Evolutionary conservation across 30 jellyfish, hydroid and myxozoan species (phyloP).

Genomic region (Hydractinia echinata): DNA sequence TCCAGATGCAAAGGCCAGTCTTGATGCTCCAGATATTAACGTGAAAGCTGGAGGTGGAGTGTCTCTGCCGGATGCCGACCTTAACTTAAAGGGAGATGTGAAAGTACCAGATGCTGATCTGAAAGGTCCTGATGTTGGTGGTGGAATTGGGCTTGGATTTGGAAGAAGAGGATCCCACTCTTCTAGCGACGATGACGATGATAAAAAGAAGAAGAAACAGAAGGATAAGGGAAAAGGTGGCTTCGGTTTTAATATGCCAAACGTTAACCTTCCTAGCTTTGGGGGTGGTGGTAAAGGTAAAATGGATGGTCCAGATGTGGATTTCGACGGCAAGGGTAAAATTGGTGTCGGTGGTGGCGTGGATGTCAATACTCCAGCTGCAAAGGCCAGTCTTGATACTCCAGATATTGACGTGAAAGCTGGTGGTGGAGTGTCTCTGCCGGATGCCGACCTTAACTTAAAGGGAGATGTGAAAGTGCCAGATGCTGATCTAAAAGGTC

Average conservation of each 20-base stretch:
- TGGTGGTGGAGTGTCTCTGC: conserved; percentile 2
- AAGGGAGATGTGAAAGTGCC: conserved; percentile 25
- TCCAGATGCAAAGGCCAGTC: conserved; percentile 16
- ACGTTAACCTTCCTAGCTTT: background rate
- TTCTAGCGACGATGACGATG: conserved; percentile 16
- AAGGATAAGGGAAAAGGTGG: conserved; percentile 20
- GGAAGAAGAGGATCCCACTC: conserved; percentile 28
- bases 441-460: conserved; percentile 14
- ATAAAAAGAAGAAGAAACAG: conserved; percentile 10
- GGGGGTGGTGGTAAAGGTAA: conserved; percentile 32
- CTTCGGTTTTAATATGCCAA: conserved; percentile 7
- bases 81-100: background rate
- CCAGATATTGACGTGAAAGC: conserved; percentile 36
- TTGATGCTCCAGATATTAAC: conserved; percentile 29
- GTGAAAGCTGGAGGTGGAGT: conserved; percentile 20
- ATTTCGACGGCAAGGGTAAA: background rate
- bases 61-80: conserved; percentile 20
- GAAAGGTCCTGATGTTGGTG: conserved; percentile 23
- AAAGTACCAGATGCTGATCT: conserved; percentile 23
- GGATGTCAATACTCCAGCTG: conserved; percentile 8
- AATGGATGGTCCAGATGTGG: background rate
- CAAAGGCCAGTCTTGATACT: conserved; percentile 5
- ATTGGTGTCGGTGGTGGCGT: background rate
- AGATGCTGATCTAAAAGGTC: conserved; percentile 18
- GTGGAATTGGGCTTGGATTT: conserved; percentile 19